phyloP scores from a whole-genome alignment of 2,888 invertebrate genomes.

The Eupithecia subumbrata region DNA sequence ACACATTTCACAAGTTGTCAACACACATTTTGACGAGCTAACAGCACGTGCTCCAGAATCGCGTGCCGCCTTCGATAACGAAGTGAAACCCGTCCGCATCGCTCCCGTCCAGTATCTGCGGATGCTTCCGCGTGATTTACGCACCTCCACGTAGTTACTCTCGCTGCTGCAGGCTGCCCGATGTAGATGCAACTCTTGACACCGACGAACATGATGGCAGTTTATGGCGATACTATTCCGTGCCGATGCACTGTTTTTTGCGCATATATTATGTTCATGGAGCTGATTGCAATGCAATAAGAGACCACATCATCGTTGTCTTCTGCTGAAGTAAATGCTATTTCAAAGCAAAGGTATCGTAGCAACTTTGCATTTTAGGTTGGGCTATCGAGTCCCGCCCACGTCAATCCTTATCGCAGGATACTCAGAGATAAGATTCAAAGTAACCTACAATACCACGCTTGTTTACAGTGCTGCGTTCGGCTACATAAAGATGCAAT shows the following conservation, averaged over 20 bases:
- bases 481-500: neutral
- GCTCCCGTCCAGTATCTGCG: conserved; percentile 48
- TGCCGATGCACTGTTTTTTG: neutral
- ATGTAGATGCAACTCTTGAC: conserved; percentile 40
- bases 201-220: conserved; percentile 12
- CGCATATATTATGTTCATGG: neutral
- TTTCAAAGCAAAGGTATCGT: neutral
- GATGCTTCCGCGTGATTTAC: conserved; percentile 57
- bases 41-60: conserved; percentile 47
- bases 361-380: neutral
- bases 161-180: conserved; percentile 46
- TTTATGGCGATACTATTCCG: neutral
- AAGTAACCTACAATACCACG: conserved; percentile 22
- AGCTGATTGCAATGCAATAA: neutral
- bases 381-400: conserved; percentile 19
- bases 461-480: conserved; percentile 1
- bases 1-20: conserved; percentile 33
- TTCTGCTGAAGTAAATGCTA: neutral
- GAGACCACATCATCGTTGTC: neutral
- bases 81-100: conserved; percentile 58
- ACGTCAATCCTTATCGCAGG: conserved; percentile 25
- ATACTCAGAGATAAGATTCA: conserved; percentile 23
- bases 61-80: conserved; percentile 57
- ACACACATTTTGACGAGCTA: conserved; percentile 31
- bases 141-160: conserved; percentile 47